Base-by-base conservation (phyloP, 2,888 invertebrate species). In the Drosophila anceps region DNA sequence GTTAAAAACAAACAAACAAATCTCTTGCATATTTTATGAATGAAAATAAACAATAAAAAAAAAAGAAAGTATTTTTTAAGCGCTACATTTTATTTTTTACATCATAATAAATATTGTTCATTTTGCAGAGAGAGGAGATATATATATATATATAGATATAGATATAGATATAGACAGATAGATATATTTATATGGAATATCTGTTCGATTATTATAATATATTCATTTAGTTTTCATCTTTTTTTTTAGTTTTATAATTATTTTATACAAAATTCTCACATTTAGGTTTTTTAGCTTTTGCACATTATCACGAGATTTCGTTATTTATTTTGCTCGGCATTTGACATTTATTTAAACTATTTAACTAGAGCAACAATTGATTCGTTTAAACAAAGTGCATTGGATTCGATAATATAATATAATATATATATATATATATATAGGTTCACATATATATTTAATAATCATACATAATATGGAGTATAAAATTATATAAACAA, bases 91-190 rank as follows among this genome's bases (percentile, higher is more conserved):
- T 76, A 79, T 79, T 76, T 79, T 76, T 69, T 77, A 81, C 76
- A 87, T 88, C 82, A 88, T 84, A 91, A 89, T 90, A 88, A 82
- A 85, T 82, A 84, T 86, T 86, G 86, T 86, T 86, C 84, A 84
- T 86, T 80, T 76, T 73, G 85, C 88, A 85, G 86, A 70, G 71
- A 53, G 12, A 64, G 15, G 18, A 65, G 20, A 48, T 4, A 54
- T 12, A 66, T 51, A 50, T 43, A 59, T 13, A 67, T 55, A 54
- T 48, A 59, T 15, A 76, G 1, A 48, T 75, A 75, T 76, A 75
- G 55, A 72, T 68, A n/a, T n/a, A n/a, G n/a, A n/a, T n/a, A n/a
- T n/a, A n/a, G n/a, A n/a, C n/a, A 65, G 63, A 55, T 50, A 55
- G 39, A 41, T 44, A 48, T 61, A 53, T 64, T 50, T 57, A 54